These are phyloP conservation scores for Eurypyga helias DNA, from an alignment of 2,113 vertebrate species.

Conservation along the genomic window DNA sequence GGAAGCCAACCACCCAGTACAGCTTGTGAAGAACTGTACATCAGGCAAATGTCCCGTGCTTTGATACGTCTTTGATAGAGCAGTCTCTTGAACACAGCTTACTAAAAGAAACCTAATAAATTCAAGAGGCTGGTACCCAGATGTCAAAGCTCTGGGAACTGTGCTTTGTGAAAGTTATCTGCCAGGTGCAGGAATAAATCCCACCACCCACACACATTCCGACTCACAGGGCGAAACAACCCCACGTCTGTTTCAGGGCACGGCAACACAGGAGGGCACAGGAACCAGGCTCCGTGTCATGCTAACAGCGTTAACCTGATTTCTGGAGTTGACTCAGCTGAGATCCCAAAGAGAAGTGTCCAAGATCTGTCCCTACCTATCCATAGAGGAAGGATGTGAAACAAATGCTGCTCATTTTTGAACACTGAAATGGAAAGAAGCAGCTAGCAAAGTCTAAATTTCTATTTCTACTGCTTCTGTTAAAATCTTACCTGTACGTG, in stretches of 20 bases:
- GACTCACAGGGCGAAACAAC: neutral
- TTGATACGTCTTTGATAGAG: neutral
- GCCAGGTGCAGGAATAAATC: neutral
- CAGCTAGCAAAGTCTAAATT: neutral
- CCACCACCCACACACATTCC: neutral
- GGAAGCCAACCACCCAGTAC: neutral
- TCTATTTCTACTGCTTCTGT: neutral
- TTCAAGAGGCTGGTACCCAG: neutral
- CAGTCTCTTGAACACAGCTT: neutral
- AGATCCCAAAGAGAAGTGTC: neutral
- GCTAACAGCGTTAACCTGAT: neutral
- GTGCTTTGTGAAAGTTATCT: neutral
- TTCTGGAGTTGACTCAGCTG: neutral
- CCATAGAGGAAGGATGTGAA: neutral
- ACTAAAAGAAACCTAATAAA: neutral
- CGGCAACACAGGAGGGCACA: neutral
- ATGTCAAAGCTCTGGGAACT: neutral
- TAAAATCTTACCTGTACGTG: neutral
- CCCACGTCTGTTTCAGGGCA: neutral
- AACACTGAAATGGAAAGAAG: neutral
- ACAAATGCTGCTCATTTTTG: neutral
- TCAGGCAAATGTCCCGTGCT: neutral
- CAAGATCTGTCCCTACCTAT: neutral
- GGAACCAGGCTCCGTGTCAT: neutral
- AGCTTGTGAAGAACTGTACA: neutral